A percentile compares a stretch with the other conserved stretches of the same genome.
phyloP scores from a whole-genome alignment of 2,888 invertebrate species.

The Acanthosepion pharaonis region DNA sequence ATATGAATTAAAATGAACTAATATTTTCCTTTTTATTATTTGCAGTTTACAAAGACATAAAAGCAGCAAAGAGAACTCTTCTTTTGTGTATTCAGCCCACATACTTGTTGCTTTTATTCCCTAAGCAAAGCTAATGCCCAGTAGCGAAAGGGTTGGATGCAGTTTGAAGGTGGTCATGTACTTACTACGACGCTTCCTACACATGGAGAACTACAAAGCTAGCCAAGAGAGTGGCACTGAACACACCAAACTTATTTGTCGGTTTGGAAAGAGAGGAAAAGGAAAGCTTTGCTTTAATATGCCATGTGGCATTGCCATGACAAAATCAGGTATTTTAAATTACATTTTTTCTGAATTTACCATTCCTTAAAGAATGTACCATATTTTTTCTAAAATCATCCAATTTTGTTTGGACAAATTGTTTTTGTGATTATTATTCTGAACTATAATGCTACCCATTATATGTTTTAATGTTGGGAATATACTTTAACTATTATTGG shows the following conservation, averaged over 20 bases:
- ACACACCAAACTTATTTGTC: constrained; percentile 62
- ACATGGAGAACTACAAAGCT: constrained; percentile 49
- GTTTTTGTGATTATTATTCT: too few relatives aligned
- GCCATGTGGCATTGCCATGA: constrained; percentile 69
- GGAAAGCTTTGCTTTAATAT: constrained; percentile 68
- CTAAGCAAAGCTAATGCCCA: constrained; percentile 20
- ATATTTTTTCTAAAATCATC: too few relatives aligned
- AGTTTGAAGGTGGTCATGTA: constrained; percentile 52
- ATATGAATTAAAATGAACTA: neutral
- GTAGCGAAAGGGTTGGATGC: neutral
- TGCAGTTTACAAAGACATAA: neutral
- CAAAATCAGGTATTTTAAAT: constrained; percentile 62
- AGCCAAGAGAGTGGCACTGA: constrained; percentile 54
- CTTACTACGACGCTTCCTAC: constrained; percentile 53
- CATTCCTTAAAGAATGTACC: neutral
- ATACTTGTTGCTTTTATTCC: neutral
- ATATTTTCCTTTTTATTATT: neutral
- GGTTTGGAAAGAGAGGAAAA: constrained; percentile 65
- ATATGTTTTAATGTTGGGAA: too few relatives aligned
- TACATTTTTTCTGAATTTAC: neutral
- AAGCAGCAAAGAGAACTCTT: neutral
- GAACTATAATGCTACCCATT: too few relatives aligned
- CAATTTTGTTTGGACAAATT: too few relatives aligned
- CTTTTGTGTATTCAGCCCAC: neutral
- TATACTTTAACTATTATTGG: too few relatives aligned